Base-by-base conservation (phyloP, 92 coral and sea anemone genomes). In the Phymanthus crucifer region DNA sequence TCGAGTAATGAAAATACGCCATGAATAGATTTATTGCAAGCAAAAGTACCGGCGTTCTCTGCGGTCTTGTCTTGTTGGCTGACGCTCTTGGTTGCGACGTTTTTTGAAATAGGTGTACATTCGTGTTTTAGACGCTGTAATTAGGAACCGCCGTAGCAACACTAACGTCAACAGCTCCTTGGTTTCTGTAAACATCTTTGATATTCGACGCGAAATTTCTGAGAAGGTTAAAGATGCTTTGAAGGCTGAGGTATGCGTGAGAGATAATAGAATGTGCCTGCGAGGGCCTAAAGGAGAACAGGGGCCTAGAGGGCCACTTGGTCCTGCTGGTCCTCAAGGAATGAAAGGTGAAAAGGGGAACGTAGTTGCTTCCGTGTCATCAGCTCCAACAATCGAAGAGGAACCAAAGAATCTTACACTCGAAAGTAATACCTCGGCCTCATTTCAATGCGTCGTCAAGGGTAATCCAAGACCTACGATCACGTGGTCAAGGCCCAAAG, bases 391-490 rank as follows among this genome's bases (percentile, higher is more conserved):
- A 3, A 87, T 90, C 66, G 71, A 43, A 38, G 70, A 66, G 24
- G 80, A 80, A 66, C 94, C 91, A 26, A 71, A 40, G 58, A 74
- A 83, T 32, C 82, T 66, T 46, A 68, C 77, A 29, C 85, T 87
- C 17, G 87, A 87, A 68, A 72, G 73, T 64, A 87, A 74, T 74
- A 85, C 72, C 74, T 70, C 83, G 57, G 94, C 81, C 50, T 79
- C 78, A 3, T 80, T 90, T 48, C 86, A 80, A 48, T 90, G 94
- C 72, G 75, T 79, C 31, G 89, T 57, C 38, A 75, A 83, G 73
- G 94, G 94, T 43, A 90, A 77, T 33, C 94, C 94, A 16, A 37
- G 68, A n/a, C 93, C 93, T 32, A 79, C 58, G 40, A 75, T 89
- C 94, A 90, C 89, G 78, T 90, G 94, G 94, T 83, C 79, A 26